Percentiles rank a stretch among this genome's conserved stretches.
Evolutionary conservation across 2,113 vertebrate species (phyloP).

Genomic region (Phylloscopus whistleri): DNA sequence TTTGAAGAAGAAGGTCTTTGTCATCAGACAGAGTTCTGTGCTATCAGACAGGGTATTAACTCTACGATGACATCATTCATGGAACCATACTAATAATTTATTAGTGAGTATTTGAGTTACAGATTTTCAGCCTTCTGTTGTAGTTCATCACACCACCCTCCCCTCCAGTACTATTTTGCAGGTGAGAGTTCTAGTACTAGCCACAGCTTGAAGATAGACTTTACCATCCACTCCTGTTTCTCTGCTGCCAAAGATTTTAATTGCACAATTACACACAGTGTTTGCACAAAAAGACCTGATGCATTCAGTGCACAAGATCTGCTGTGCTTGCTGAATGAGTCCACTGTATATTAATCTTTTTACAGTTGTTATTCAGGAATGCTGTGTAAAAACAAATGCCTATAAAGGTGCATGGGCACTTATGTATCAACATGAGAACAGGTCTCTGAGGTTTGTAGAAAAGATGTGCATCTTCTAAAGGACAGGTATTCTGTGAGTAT

Average conservation of each 20-base stretch:
- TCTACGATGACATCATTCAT: background rate
- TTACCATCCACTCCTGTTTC: background rate
- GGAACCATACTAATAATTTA: background rate
- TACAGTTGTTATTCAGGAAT: background rate
- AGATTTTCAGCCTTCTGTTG: background rate
- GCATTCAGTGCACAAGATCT: background rate
- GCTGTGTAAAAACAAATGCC: background rate
- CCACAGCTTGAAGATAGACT: background rate
- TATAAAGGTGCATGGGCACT: background rate
- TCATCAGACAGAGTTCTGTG: background rate
- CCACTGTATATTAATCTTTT: background rate
- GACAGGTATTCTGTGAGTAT: background rate
- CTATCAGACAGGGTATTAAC: background rate
- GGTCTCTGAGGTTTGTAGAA: background rate
- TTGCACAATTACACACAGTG: background rate
- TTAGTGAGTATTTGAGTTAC: background rate
- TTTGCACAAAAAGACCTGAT: background rate
- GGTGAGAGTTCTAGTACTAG: background rate
- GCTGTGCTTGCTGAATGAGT: background rate
- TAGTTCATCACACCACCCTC: background rate
- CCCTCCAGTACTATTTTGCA: background rate
- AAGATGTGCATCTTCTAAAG: background rate
- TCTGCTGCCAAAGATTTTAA: background rate
- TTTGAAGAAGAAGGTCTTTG: background rate
- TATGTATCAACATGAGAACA: background rate